Base-by-base conservation (phyloP, 2,113 vertebrate species). In the Sylvia atricapilla region DNA sequence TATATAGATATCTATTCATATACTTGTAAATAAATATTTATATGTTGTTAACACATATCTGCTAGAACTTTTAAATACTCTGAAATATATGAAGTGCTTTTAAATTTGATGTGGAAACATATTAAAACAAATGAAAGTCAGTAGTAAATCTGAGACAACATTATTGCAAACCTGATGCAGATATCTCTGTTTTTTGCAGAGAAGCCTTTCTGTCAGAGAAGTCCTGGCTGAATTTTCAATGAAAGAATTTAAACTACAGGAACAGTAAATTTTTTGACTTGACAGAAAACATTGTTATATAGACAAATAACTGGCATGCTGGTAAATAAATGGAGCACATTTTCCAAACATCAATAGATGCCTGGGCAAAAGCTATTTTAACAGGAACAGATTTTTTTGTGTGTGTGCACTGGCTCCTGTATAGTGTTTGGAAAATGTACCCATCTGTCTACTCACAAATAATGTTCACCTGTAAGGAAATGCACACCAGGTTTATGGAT, bases 221-320 rank as follows among this genome's bases (percentile, higher is more conserved):
- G 72, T 95, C 96, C 92, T 55, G 92, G 84, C 78, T 92, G 94
- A 72, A 72, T 95, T 97, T 92, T 82, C 95, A 91, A 47, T 60
- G 79, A 75, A 94, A 92, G 87, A 89, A 59, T 91, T 94, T 95
- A 87, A 95, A 92, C 75, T 64, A 72, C 28, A 92, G 60, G 68
- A 92, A 81, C 60, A 74, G 96, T 97, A 97, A 97, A 95, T 97
- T 97, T 96, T 97, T 96, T 95, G 95, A 91, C 94, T 98, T 95
- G 97, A 97, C 97, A 97, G 97, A 97, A 98, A 97, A 97, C 97
- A 97, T 97, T 97, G 97, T 97, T 97, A 97, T 96, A 92, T 79
- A 94, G 95, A 96, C 97, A 98, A 98, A 98, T 98, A 97, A 97
- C 97, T 97, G 95, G 96, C 96, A 97, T 95, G 95, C 95, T 93